Conservation (phyloP, 2,113 vertebrate genomes). For the Pagrus major region DNA sequence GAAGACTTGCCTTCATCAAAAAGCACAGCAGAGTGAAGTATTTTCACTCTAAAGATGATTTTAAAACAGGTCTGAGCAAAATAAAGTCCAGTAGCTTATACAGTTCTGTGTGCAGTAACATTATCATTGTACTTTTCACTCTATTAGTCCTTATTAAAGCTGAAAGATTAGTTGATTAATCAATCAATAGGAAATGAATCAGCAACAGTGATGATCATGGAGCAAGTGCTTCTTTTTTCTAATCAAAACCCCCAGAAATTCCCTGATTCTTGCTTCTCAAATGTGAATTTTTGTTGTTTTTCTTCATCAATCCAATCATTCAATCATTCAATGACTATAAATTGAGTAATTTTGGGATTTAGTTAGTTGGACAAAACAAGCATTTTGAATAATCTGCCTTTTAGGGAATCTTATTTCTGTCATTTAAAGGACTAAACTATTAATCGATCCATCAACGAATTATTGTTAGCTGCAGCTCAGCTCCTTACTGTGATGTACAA, state of each 20-base stretch:
- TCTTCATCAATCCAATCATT: too few species aligned
- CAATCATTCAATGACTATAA: not conserved
- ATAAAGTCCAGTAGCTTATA: not conserved
- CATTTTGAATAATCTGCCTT: not conserved
- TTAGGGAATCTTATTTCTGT: not conserved
- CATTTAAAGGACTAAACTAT: not conserved
- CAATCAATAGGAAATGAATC: not conserved
- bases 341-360: not conserved
- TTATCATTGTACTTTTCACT: not conserved
- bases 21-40: not conserved
- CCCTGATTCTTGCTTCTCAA: too few species aligned
- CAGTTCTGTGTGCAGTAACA: not conserved
- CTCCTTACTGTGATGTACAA: not conserved
- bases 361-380: not conserved
- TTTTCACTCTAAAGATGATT: not conserved
- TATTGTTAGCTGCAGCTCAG: too few species aligned
- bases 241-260: not conserved
- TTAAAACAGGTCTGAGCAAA: not conserved
- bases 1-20: not conserved
- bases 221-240: not conserved
- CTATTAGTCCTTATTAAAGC: not conserved
- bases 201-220: not conserved
- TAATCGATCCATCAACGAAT: not conserved
- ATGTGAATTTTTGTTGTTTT: not conserved
- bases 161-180: not conserved